Evolutionary conservation across 2,888 invertebrate species (phyloP).

Genomic region (Acrocera orbiculus): DNA sequence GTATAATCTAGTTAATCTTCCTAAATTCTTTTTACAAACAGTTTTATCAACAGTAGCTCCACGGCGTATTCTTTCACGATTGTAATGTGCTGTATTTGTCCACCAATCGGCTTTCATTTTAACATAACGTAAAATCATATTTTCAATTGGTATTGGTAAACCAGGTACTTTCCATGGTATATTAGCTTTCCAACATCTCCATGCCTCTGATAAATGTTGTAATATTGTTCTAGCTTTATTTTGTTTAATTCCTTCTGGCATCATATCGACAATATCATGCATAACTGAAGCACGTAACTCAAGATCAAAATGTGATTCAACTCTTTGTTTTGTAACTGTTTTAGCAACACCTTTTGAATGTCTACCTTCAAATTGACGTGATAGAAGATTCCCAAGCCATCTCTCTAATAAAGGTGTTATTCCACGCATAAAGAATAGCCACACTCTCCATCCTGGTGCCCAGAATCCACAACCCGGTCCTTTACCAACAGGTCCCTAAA

Average conservation of each 20-base stretch:
- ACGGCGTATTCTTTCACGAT: slow-evolving; percentile 91
- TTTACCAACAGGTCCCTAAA: slow-evolving; percentile 85
- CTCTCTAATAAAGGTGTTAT: slow-evolving; percentile 94
- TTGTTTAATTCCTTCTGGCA: slow-evolving; percentile 99
- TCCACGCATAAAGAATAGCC: slow-evolving; percentile 99
- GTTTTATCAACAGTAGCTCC: slow-evolving; percentile 99
- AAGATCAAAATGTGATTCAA: slow-evolving; percentile 98
- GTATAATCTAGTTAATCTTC: slow-evolving; percentile 89
- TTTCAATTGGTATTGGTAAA: slow-evolving; percentile 96
- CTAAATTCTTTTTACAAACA: slow-evolving; percentile 98
- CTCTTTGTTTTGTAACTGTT: slow-evolving; percentile 98
- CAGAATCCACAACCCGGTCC: slow-evolving; percentile 97
- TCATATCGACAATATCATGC: slow-evolving; percentile 99
- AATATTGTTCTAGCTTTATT: slow-evolving; percentile 98
- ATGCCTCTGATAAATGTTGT: slow-evolving; percentile 97
- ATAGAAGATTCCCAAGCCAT: slow-evolving; percentile 97
- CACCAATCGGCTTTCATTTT: slow-evolving; percentile 99
- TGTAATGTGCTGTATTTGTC: slow-evolving; percentile 99
- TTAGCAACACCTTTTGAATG: slow-evolving; percentile 99
- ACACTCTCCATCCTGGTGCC: slow-evolving; percentile 99
- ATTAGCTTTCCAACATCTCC: slow-evolving; percentile 99
- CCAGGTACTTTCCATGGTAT: slow-evolving; percentile 99
- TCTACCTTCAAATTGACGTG: slow-evolving; percentile 96
- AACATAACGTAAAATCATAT: slow-evolving; percentile 98
- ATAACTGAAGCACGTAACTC: slow-evolving; percentile 92